Evolutionary conservation across 2,113 vertebrate species (phyloP), one percentile per base, ranked within the genome.

Genomic region (Oxyura jamaicensis): DNA sequence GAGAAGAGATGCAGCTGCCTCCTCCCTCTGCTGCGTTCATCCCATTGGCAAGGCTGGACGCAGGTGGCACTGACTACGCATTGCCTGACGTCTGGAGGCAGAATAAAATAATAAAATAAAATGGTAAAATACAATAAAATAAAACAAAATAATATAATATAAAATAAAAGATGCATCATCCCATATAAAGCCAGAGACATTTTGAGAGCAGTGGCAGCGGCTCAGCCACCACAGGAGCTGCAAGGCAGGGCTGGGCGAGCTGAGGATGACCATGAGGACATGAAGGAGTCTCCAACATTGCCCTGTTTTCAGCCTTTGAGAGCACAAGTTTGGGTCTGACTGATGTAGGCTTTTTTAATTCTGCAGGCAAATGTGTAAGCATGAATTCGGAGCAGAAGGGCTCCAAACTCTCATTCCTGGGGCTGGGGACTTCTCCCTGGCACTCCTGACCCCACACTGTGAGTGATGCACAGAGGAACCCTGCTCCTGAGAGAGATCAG

Each of bases 381-480:
- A 3, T 1, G 2, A 36, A 44, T 8, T n/a, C 3, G 14, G 13
- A 10, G 28, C 62, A 25, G 26, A 44, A 66, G 11, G 36, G 22
- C 26, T 76, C 50, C 65, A 21, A 22, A 6, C 3, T 77, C 56
- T 6, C 3, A 7, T 58, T 31, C 15, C 23, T 5, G 11, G 31
- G 36, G 13, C 2, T 6, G 35, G 44, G 13, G 56, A 35, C n/a
- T 52, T 65, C 56, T 18, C 63, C 3, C 50, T 25, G 3, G 44
- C 29, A 4, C 5, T 48, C 42, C 71, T 15, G 22, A 4, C 10
- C 0, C 10, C 0, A 0, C 8, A 44, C 62, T 5, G 0, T 2
- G 25, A 44, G 59, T 2, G 9, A 52, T 5, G 4, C n/a, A 2
- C 0, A 3, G 59, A 65, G 41, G n/a, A 33, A 8, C 7, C 28